Evolutionary conservation across 1,140 invertebrate species (phyloP).

Genomic region (Magallana ariakensis): DNA sequence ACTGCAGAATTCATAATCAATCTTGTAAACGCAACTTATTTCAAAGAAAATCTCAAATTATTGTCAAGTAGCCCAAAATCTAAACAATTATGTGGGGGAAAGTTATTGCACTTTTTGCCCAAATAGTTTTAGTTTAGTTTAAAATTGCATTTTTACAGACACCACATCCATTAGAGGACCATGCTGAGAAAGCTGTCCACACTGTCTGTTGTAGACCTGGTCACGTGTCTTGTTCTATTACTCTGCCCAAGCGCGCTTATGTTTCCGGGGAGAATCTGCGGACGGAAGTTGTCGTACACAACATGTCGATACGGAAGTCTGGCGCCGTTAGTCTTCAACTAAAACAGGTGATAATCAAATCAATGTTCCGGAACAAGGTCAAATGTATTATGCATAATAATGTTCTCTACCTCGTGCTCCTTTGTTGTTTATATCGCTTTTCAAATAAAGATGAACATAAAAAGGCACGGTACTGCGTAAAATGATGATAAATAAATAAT

Average conservation of each 20-base stretch:
- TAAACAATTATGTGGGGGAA: no score
- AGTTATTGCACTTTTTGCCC: neutral
- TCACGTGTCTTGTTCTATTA: conserved; percentile 74
- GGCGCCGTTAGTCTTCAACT: conserved; percentile 73
- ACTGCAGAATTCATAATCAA: no score
- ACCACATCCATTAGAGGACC: conserved; percentile 72
- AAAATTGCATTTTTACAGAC: conserved; percentile 47
- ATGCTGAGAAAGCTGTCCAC: conserved; percentile 72
- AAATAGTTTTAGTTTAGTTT: neutral
- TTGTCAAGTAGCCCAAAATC: no score
- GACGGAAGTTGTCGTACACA: conserved; percentile 72
- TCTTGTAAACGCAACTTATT: no score
- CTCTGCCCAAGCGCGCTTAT: conserved; percentile 72
- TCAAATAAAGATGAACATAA: no score
- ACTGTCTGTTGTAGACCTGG: conserved; percentile 74
- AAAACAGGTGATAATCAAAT: conserved; percentile 70
- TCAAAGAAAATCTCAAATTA: no score
- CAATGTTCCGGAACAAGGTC: neutral
- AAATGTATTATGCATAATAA: neutral
- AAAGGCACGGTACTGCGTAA: no score
- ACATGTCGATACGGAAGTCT: conserved; percentile 74
- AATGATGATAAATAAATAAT: no score
- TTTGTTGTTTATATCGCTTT: no score
- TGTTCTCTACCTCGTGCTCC: no score
- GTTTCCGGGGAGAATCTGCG: conserved; percentile 74